Evolutionary conservation across 1,140 invertebrate genomes (phyloP).

Genomic region (Ceratitis capitata): DNA sequence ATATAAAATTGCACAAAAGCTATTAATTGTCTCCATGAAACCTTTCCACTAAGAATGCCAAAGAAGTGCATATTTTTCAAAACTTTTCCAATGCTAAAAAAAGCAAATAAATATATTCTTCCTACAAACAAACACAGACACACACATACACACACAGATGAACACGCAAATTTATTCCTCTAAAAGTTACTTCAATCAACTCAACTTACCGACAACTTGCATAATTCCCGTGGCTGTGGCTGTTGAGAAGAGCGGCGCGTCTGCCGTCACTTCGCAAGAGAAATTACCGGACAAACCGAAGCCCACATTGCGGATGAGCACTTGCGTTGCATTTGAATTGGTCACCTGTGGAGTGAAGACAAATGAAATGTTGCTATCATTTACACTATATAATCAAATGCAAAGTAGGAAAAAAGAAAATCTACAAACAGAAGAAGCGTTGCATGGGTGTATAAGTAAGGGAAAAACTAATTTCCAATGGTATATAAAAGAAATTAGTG

Average conservation of each 20-base stretch:
- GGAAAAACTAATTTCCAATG: neutral
- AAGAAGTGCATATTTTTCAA: neutral
- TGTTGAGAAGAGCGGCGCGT: constrained; percentile 79
- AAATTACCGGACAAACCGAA: constrained; percentile 81
- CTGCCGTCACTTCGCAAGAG: constrained; percentile 86
- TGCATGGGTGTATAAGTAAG: neutral
- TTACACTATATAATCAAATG: neutral
- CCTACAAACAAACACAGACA: neutral
- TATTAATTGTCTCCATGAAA: neutral
- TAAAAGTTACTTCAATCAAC: neutral
- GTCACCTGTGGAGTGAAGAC: constrained; percentile 69
- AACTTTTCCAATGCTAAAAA: too few relatives aligned
- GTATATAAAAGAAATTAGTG: neutral
- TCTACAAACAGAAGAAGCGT: neutral
- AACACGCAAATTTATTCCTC: neutral
- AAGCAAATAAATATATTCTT: too few relatives aligned
- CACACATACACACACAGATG: neutral
- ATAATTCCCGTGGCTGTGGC: constrained; percentile 72
- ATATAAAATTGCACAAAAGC: neutral
- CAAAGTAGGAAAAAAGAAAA: neutral
- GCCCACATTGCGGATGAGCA: constrained; percentile 77
- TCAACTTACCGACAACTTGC: constrained; percentile 78
- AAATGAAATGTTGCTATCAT: constrained; percentile 60
- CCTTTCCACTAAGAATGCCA: neutral
- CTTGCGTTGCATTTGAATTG: constrained; percentile 80